These are phyloP conservation scores for Palloptera scutellata DNA, from an alignment of 2,888 invertebrate genomes.

Conservation along the genomic window DNA sequence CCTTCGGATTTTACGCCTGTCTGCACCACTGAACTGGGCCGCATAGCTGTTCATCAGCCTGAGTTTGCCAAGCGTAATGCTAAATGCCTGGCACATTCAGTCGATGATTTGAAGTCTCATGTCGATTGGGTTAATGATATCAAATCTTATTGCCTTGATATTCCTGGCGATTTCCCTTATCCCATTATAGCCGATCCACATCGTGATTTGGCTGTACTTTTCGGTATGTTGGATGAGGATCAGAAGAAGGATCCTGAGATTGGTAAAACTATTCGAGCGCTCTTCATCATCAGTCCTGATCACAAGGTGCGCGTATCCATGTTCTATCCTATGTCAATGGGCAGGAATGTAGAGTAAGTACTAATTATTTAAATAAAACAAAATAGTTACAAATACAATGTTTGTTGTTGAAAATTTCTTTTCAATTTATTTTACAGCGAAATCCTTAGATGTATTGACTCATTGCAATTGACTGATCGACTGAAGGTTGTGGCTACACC, in stretches of 20 bases:
- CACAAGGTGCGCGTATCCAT: constrained; percentile 81
- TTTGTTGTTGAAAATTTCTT: not conserved
- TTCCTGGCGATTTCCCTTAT: constrained; percentile 78
- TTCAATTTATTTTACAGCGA: constrained; percentile 68
- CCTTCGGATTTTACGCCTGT: constrained; percentile 91
- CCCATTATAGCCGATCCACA: constrained; percentile 83
- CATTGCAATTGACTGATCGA: constrained; percentile 78
- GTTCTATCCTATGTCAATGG: constrained; percentile 85
- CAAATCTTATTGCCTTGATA: constrained; percentile 74
- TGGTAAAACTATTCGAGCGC: constrained; percentile 76
- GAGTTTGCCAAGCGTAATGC: constrained; percentile 76
- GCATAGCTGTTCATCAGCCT: constrained; percentile 74
- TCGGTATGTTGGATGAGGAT: constrained; percentile 50
- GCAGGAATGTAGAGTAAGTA: constrained; percentile 80
- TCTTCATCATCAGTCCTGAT: constrained; percentile 84
- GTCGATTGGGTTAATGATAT: constrained; percentile 81
- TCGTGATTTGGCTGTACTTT: constrained; percentile 72
- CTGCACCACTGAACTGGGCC: constrained; percentile 86
- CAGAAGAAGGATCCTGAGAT: constrained; percentile 72
- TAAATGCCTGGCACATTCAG: constrained; percentile 82
- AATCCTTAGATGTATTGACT: constrained; percentile 83
- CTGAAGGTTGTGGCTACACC: constrained; percentile 82
- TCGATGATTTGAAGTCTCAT: constrained; percentile 78
- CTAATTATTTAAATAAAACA: not conserved
- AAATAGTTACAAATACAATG: not conserved